Base-by-base conservation (phyloP, 2,888 invertebrate species). In the Tachina fera region DNA sequence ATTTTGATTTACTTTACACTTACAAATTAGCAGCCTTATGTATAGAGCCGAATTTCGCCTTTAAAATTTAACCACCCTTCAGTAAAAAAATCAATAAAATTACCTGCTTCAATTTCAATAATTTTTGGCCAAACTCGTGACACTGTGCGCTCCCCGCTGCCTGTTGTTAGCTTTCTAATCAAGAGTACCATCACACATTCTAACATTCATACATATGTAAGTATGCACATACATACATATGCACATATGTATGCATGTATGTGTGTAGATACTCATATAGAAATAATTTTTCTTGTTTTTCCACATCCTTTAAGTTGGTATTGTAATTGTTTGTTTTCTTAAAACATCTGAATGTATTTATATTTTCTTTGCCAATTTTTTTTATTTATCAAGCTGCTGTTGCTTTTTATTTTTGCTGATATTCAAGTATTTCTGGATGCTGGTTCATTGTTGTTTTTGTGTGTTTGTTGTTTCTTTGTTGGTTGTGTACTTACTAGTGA, bases 151-250 rank as follows among this genome's bases (percentile, higher is more conserved):
- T 53, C 41, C 2, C 13, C 31, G 60, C 41, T 58, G 16, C 45
- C n/a, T 56, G 13, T 65, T 61, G 65, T 67, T 81, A 74, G 75
- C 84, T 84, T 81, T 81, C 77, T 61, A 72, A 61, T 72, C n/a
- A 77, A 61, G 67, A 74, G 77, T 53, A 77, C 9, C 51, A 47
- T n/a, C 22, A 47, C 19, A 61, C 11, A 60, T 65, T 53, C 16
- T 45, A 14, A 71, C 60, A 47, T 10, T 9, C 19, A 65, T 11
- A 19, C 31, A 31, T 31, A 6, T 31, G 31, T 31, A 31, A 1
- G 6, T 31, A 31, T 31, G 31, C 31, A 22, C 3, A 3, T 22
- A 3, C 22, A 22, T 22, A n/a, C n/a, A n/a, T 31, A 31, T 31
- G 31, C 31, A 22, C 22, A 22, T 2, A 31, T 31, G 31, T 0